A percentile compares a stretch with the other conserved stretches of the same genome.
Evolutionary conservation across 2,888 invertebrate species (phyloP).

Genomic region (Cheilosia variabilis): DNA sequence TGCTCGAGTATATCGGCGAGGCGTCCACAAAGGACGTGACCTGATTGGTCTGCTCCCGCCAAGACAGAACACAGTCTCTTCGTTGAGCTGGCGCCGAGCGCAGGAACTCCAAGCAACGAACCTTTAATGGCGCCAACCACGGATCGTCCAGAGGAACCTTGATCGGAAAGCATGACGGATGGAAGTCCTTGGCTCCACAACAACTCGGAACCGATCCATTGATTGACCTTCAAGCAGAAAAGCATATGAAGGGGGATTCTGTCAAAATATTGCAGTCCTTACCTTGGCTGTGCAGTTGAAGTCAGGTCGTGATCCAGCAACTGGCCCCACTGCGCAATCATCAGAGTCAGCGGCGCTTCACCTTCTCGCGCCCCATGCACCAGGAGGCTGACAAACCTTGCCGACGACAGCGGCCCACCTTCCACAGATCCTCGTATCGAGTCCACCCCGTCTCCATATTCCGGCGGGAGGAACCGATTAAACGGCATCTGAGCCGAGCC

Average conservation of each 20-base stretch:
- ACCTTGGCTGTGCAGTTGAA: slow-evolving; percentile 89
- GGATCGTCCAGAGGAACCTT: slow-evolving; percentile 89
- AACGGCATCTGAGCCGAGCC: slow-evolving; percentile 93
- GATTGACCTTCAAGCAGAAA: slow-evolving; percentile 84
- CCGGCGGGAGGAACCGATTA: slow-evolving; percentile 91
- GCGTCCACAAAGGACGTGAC: slow-evolving; percentile 92
- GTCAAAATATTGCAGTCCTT: slow-evolving; percentile 33
- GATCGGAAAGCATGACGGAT: slow-evolving; percentile 94
- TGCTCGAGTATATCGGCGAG: slow-evolving; percentile 92
- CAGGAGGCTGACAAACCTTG: slow-evolving; percentile 89
- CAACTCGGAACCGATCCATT: slow-evolving; percentile 92
- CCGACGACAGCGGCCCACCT: slow-evolving; percentile 88
- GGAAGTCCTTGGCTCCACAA: slow-evolving; percentile 86
- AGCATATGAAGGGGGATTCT: not conserved
- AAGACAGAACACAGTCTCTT: slow-evolving; percentile 91
- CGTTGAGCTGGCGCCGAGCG: slow-evolving; percentile 92
- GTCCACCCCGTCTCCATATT: slow-evolving; percentile 90
- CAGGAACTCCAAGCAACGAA: slow-evolving; percentile 92
- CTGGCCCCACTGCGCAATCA: slow-evolving; percentile 97
- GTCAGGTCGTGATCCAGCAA: slow-evolving; percentile 95
- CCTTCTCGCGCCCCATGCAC: slow-evolving; percentile 88
- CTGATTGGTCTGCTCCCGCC: slow-evolving; percentile 93
- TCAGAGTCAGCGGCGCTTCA: slow-evolving; percentile 89
- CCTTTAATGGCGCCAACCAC: slow-evolving; percentile 88
- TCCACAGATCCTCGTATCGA: slow-evolving; percentile 85